A percentile compares a stretch with the other conserved stretches of the same genome.
Conservation (phyloP, 1,140 invertebrate species). For the Mamestra configurata region DNA sequence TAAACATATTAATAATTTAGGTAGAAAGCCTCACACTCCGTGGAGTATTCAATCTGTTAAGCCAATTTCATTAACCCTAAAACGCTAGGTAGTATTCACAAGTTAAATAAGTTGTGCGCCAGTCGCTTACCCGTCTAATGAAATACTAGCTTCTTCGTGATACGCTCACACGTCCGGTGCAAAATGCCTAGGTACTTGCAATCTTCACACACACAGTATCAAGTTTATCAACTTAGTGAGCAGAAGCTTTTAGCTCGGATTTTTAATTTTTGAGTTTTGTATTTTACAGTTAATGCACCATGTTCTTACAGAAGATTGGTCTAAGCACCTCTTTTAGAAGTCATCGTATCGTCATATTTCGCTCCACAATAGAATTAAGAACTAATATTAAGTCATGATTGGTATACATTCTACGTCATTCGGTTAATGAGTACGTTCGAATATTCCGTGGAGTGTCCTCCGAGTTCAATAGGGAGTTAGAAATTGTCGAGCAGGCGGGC, state of each 20-base stretch:
- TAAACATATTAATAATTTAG: neutral
- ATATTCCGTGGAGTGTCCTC: conserved; percentile 10
- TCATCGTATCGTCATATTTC: neutral
- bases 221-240: conserved; percentile 32
- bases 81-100: conserved; percentile 28
- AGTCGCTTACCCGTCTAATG: conserved; percentile 31
- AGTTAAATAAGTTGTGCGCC: conserved; percentile 21
- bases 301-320: too few species aligned
- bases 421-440: conserved; percentile 13
- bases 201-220: conserved; percentile 36
- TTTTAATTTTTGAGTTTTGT: conserved; percentile 1
- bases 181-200: conserved; percentile 16
- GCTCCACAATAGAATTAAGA: neutral
- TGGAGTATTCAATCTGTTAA: conserved; percentile 21
- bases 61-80: conserved; percentile 36
- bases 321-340: too few species aligned
- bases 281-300: neutral
- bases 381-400: neutral
- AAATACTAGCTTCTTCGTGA: conserved; percentile 34
- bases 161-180: conserved; percentile 30
- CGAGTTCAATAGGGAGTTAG: conserved; percentile 46
- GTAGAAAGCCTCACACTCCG: neutral
- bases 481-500: conserved; percentile 44
- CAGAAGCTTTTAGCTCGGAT: conserved; percentile 13
- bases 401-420: conserved; percentile 2